phyloP scores from a whole-genome alignment of 2,888 invertebrate species.

The Omphaloscelis lunosa region DNA sequence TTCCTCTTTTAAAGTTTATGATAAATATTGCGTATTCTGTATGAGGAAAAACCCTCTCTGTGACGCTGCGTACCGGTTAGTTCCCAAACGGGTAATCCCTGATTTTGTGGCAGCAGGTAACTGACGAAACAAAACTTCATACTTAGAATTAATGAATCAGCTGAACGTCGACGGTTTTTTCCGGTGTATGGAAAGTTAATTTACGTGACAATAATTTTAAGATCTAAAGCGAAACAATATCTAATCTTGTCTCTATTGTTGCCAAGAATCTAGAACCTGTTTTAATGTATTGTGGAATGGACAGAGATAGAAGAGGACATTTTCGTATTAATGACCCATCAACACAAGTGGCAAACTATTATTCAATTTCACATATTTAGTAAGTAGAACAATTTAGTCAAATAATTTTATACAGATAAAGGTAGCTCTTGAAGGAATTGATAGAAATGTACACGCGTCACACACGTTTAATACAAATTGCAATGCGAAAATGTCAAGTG shows the following conservation, averaged over 20 bases:
- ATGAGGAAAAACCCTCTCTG: slow-evolving; percentile 50
- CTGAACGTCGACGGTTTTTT: slow-evolving; percentile 13
- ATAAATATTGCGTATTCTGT: slow-evolving; percentile 11
- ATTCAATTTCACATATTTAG: background rate
- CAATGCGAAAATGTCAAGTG: slow-evolving; percentile 14
- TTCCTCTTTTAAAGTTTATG: slow-evolving; percentile 30
- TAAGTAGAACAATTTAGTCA: background rate
- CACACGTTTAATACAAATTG: slow-evolving; percentile 7
- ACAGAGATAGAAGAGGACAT: background rate
- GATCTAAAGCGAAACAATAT: background rate
- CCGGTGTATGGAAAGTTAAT: slow-evolving; percentile 8
- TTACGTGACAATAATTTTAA: background rate
- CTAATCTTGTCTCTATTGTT: background rate
- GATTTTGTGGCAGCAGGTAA: slow-evolving; percentile 25
- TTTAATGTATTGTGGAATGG: background rate
- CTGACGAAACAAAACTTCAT: slow-evolving; percentile 7
- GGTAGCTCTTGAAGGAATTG: background rate
- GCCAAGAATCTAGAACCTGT: background rate
- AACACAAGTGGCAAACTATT: background rate
- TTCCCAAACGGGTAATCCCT: slow-evolving; percentile 57
- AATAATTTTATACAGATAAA: background rate
- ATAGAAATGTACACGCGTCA: background rate
- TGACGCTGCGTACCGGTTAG: slow-evolving; percentile 34
- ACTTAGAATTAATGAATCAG: slow-evolving; percentile 54
- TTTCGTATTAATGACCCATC: slow-evolving; percentile 12